Evolutionary conservation across 2,888 invertebrate genomes (phyloP).

Genomic region (Pachydiplax longipennis): DNA sequence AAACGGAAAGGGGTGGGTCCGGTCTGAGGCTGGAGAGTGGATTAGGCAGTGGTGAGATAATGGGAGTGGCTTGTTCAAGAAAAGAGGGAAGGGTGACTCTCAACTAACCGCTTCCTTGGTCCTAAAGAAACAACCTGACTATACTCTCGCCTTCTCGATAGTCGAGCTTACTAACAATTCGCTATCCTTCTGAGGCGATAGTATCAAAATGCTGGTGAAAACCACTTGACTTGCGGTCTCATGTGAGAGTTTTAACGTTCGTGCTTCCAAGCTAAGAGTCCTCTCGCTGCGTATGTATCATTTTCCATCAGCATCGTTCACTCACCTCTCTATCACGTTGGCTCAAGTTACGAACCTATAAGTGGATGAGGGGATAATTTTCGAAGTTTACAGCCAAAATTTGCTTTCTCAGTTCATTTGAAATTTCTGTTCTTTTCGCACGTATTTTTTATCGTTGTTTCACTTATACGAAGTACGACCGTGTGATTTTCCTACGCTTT

Average conservation of each 20-base stretch:
- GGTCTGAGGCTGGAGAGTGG: slow-evolving; percentile 1
- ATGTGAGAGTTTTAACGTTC: neutral
- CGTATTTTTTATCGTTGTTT: no score
- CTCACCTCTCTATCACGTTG: neutral
- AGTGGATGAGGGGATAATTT: no score
- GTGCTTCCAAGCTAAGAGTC: neutral
- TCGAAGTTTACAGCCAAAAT: no score
- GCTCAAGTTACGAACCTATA: no score
- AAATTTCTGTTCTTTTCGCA: no score
- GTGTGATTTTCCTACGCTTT: neutral
- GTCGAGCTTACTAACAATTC: neutral
- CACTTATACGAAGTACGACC: no score
- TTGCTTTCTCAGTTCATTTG: no score
- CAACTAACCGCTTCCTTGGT: slow-evolving; percentile 16
- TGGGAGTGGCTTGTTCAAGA: slow-evolving; percentile 27
- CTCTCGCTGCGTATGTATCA: neutral
- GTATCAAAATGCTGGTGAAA: neutral
- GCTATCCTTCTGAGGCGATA: neutral
- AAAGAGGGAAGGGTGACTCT: neutral
- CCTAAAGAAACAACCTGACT: neutral
- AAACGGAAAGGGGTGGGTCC: slow-evolving; percentile 12
- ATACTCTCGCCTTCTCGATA: neutral
- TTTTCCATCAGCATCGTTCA: neutral
- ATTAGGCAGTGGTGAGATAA: slow-evolving; percentile 40
- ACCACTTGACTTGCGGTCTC: neutral